These are phyloP conservation scores for Hiodon tergisus DNA, from an alignment of 2,113 vertebrate species.

Conservation along the genomic window DNA sequence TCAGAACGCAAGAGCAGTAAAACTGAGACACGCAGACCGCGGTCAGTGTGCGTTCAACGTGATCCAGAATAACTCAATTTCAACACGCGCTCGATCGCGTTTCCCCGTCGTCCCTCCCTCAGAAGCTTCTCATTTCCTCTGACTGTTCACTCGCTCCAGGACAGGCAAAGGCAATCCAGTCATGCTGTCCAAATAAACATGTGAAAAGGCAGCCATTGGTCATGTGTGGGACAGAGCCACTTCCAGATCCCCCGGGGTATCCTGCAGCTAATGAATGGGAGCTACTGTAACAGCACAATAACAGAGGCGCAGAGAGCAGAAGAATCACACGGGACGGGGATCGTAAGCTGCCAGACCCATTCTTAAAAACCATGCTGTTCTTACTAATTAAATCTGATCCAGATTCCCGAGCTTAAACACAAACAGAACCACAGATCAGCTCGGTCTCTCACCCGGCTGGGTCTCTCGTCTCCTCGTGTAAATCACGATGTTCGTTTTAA, in stretches of 20 bases:
- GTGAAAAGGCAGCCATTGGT: constrained; percentile 37
- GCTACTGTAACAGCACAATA: constrained; percentile 26
- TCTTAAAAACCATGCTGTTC: constrained; percentile 9
- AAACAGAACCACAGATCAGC: not conserved
- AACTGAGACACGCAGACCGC: too few relatives aligned
- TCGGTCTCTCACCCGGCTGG: not conserved
- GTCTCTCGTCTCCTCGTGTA: too few relatives aligned
- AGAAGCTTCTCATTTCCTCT: not conserved
- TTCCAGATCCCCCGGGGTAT: constrained; percentile 30
- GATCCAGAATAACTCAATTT: too few relatives aligned
- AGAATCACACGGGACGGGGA: not conserved
- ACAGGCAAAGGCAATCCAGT: constrained; percentile 16
- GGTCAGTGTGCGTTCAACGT: too few relatives aligned
- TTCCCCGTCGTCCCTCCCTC: not conserved
- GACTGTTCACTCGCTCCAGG: not conserved
- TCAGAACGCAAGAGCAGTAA: too few relatives aligned
- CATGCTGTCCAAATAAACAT: constrained; percentile 30
- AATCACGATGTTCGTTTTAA: not conserved
- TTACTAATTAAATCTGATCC: constrained; percentile 19
- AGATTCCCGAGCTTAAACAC: constrained; percentile 13
- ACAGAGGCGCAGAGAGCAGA: not conserved
- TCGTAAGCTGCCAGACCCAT: constrained; percentile 14
- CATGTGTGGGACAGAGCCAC: constrained; percentile 22
- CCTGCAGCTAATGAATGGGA: constrained; percentile 35
- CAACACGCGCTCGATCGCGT: too few relatives aligned